phyloP scores from a whole-genome alignment of 2,888 invertebrate species.

The Dynastes maya region DNA sequence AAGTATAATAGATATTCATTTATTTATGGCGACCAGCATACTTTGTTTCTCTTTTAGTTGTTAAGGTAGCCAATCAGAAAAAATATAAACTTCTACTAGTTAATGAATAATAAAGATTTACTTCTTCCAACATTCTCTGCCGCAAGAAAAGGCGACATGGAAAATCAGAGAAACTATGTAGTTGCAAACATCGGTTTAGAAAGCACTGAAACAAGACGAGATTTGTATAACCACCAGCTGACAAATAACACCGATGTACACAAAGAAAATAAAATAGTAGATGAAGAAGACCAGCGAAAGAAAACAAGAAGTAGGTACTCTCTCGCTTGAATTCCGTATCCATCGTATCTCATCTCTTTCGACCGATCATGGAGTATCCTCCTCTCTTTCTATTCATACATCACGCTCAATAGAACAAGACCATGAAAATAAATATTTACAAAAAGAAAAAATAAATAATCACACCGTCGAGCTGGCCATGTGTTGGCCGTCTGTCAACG shows the following conservation, averaged over 20 bases:
- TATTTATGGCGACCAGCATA: too few species aligned
- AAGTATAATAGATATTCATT: too few species aligned
- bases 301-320: constrained; percentile 26
- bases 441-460: constrained; percentile 62
- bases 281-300: constrained; percentile 30
- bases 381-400: constrained; percentile 48
- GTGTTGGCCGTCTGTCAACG: constrained; percentile 54
- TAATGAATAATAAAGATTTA: not conserved
- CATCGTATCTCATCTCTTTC: constrained; percentile 37
- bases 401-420: constrained; percentile 52
- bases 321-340: constrained; percentile 16
- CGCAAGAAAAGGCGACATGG: not conserved
- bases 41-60: too few species aligned
- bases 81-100: too few species aligned
- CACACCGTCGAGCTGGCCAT: constrained; percentile 58
- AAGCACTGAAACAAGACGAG: constrained; percentile 11
- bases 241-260: constrained; percentile 40
- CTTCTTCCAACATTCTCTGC: not conserved
- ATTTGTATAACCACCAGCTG: constrained; percentile 45
- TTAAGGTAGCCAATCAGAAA: too few species aligned
- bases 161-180: constrained; percentile 4
- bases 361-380: not conserved
- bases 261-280: constrained; percentile 36
- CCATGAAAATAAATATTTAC: constrained; percentile 62
- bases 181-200: not conserved